Evolutionary conservation across 2,113 vertebrate genomes (phyloP).

Genomic region (Ifrita kowaldi): DNA sequence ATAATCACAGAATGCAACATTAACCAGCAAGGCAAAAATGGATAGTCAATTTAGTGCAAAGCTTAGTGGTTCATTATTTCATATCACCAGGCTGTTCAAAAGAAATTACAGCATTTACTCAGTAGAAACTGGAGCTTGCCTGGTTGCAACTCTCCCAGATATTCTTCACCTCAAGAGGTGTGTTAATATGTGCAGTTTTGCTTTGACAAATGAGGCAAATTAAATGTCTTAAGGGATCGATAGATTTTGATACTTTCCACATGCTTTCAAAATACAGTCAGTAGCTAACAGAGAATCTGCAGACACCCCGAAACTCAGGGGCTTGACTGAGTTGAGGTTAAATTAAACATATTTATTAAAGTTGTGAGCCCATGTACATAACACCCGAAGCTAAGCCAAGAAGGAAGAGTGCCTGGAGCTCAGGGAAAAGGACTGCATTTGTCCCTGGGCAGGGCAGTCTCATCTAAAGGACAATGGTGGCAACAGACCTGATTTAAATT

Average conservation of each 20-base stretch:
- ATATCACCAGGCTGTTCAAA: conserved; percentile 19
- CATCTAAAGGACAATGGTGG: background rate
- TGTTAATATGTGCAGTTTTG: background rate
- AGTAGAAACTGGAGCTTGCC: background rate
- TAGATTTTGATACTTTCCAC: background rate
- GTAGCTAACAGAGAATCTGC: background rate
- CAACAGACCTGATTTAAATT: background rate
- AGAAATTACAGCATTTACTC: conserved; percentile 1
- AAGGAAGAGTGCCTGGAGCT: background rate
- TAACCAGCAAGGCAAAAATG: conserved; percentile 25
- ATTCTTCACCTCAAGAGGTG: background rate
- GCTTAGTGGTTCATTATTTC: conserved; percentile 49
- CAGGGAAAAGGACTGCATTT: background rate
- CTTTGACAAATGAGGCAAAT: background rate
- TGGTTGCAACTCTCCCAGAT: background rate
- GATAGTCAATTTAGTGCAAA: conserved; percentile 13
- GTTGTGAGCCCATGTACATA: background rate
- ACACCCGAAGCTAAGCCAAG: background rate
- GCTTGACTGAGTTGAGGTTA: background rate
- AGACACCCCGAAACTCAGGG: background rate
- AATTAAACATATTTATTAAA: background rate
- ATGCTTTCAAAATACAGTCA: background rate
- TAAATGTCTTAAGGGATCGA: background rate
- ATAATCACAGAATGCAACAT: conserved; percentile 48
- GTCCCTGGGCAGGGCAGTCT: background rate